These are phyloP conservation scores for Zalophus californianus DNA, from an alignment of 2,797 vertebrate species.

Conservation along the genomic window DNA sequence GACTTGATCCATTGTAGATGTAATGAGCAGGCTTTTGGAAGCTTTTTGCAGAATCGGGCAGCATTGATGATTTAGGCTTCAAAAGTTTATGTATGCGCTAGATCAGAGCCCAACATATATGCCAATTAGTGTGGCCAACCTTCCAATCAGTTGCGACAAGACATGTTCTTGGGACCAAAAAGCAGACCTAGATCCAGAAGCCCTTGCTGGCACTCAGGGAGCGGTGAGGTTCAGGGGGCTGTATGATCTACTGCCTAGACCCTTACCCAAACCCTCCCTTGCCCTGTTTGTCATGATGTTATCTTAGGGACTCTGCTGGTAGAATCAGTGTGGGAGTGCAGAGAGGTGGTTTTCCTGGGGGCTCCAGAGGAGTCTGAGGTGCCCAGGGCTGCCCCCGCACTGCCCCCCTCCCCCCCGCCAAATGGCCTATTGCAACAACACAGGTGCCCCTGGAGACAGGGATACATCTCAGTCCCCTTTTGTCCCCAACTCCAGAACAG, in stretches of 20 bases:
- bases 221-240: neutral
- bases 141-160: neutral
- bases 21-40: neutral
- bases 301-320: neutral
- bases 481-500: neutral
- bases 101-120: neutral
- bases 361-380: neutral
- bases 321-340: neutral
- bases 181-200: neutral
- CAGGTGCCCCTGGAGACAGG: neutral
- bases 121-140: neutral
- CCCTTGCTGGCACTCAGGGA: neutral
- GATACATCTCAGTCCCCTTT: neutral
- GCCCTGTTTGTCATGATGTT: neutral
- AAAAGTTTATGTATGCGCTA: neutral
- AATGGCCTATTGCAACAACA: neutral
- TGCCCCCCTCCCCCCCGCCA: no score
- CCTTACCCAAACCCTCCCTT: fast-evolving
- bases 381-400: neutral
- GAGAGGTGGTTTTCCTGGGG: neutral
- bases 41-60: neutral
- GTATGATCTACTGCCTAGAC: fast-evolving
- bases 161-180: neutral
- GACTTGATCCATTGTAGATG: neutral
- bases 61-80: neutral